Evolutionary conservation across 1,140 invertebrate species (phyloP), one percentile per base, ranked within the genome.

Genomic region (Cyphomyrmex costatus): DNA sequence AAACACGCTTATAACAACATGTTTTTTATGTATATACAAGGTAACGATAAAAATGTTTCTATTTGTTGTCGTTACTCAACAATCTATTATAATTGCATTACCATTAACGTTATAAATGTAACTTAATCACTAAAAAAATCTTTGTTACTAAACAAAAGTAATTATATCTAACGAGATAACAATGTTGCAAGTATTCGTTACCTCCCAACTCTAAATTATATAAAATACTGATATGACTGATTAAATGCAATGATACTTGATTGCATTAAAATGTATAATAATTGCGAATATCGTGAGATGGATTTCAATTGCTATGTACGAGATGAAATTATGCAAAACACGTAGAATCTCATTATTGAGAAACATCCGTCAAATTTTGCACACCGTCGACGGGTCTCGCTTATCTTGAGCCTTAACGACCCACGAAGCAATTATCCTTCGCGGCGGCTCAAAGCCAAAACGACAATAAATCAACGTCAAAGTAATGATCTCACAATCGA

Each of bases 381-480:
- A 61, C 68, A 30, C 30, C 14, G 68, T 70, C 30, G 60, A 85
- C 73, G 61, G 27, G 19, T 1, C 53, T 60, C 24, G 68, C 68
- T 83, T 74, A 83, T 83, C 68, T 74, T 14, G 6, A 19, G 68
- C 24, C 79, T 73, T 83, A 83, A 83, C 79, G 79, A 83, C 36
- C 68, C 58, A 60, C 79, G 36, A 73, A 83, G 79, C 79, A 83
- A 83, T 83, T 83, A 83, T 83, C 68, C 66, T 71, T 83, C 49
- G 85, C 85, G 86, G 88, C 76, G 42, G 70, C 88, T 86, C 83
- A 87, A 85, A 91, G 76, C 84, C 76, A 79, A 85, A 91, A 87
- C 78, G 71, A 84, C 80, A 56, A 91, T 91, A 91, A 91, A 91
- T 91, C 87, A 91, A 87, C 36, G 90, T 87, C 87, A 71, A 82